Evolutionary conservation across 2,888 invertebrate genomes (phyloP).

Genomic region (Tenthredo amoena): DNA sequence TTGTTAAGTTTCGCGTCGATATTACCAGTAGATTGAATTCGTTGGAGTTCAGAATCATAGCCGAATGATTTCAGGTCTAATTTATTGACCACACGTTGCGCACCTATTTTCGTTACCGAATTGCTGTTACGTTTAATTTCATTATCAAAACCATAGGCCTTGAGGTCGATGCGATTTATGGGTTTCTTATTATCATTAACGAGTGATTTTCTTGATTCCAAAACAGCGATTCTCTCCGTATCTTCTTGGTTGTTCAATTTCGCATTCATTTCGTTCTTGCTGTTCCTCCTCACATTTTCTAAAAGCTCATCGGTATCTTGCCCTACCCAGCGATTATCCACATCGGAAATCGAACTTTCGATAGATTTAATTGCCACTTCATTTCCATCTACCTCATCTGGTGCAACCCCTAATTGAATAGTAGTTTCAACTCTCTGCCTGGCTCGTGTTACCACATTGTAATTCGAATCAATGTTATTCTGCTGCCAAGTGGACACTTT

Average conservation of each 20-base stretch:
- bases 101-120: constrained; percentile 54
- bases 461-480: constrained; percentile 57
- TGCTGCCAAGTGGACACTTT: constrained; percentile 61
- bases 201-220: constrained; percentile 59
- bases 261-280: constrained; percentile 70
- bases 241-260: constrained; percentile 70
- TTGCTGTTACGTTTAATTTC: constrained; percentile 61
- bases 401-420: constrained; percentile 33
- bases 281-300: constrained; percentile 67
- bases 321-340: constrained; percentile 57
- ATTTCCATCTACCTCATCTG: background rate
- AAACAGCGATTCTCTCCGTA: constrained; percentile 52
- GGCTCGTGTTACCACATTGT: constrained; percentile 28
- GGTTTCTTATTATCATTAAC: constrained; percentile 60
- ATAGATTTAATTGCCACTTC: constrained; percentile 1
- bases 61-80: constrained; percentile 70
- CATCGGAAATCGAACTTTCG: constrained; percentile 12
- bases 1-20: constrained; percentile 61
- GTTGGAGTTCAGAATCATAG: constrained; percentile 69
- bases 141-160: constrained; percentile 72
- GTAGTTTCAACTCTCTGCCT: constrained; percentile 50
- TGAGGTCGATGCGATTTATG: constrained; percentile 69
- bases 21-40: constrained; percentile 70
- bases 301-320: constrained; percentile 62
- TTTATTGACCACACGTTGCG: constrained; percentile 68